Conservation (phyloP, 2,113 vertebrate species). For the Vidua macroura region DNA sequence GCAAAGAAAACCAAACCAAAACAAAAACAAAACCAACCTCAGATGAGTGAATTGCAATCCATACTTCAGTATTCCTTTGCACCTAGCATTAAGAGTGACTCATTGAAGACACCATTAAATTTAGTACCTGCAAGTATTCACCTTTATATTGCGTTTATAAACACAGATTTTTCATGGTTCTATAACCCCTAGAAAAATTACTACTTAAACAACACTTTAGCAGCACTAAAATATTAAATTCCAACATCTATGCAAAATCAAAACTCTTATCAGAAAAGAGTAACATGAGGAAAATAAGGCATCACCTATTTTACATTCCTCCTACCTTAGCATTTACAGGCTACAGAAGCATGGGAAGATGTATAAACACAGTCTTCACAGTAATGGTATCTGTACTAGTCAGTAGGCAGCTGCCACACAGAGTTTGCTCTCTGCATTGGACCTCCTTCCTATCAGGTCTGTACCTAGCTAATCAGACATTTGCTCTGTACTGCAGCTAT, state of each 20-base stretch:
- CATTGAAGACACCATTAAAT: not conserved
- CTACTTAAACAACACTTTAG: not conserved
- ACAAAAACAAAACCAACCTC: not conserved
- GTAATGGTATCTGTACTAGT: not conserved
- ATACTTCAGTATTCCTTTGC: not conserved
- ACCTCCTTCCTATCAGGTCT: not conserved
- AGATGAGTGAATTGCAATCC: slow-evolving; percentile 7
- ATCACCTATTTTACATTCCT: not conserved
- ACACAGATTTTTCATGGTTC: not conserved
- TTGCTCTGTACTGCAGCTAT: not conserved
- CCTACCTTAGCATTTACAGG: not conserved
- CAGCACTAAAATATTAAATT: not conserved
- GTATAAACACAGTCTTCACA: not conserved
- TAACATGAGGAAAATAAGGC: not conserved
- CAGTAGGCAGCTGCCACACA: not conserved
- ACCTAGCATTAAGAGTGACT: not conserved
- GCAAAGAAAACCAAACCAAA: slow-evolving; percentile 10
- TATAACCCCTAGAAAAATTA: not conserved
- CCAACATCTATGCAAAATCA: not conserved
- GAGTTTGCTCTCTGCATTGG: not conserved
- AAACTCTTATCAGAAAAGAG: not conserved
- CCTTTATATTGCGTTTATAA: not conserved
- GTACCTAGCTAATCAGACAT: not conserved
- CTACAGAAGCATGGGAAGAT: not conserved
- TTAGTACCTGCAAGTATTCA: not conserved